A percentile compares a stretch with the other conserved stretches of the same genome.
Conservation (phyloP, 2,888 invertebrate species). For the Caprella mutica region DNA sequence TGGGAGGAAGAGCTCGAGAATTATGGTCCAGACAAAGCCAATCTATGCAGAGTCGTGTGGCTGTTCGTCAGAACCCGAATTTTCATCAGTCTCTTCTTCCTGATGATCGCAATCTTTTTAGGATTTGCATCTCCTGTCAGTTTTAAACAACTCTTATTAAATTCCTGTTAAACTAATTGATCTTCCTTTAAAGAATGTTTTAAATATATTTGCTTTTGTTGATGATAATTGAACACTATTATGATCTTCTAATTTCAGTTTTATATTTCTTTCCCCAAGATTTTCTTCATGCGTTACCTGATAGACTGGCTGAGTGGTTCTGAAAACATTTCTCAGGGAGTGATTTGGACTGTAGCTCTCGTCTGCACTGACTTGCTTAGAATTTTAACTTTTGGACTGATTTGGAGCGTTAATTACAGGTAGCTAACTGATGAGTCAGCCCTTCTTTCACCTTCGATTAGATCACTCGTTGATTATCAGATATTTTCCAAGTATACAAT, state of each 20-base stretch:
- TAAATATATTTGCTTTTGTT: too few species aligned
- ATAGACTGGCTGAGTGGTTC: constrained; percentile 42
- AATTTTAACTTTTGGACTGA: constrained; percentile 43
- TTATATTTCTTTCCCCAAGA: too few species aligned
- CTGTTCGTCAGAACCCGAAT: constrained; percentile 45
- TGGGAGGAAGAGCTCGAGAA: constrained; percentile 46
- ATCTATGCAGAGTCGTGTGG: constrained; percentile 44
- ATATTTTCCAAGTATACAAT: too few species aligned
- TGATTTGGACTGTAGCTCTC: constrained; percentile 44
- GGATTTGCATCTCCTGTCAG: constrained; percentile 48
- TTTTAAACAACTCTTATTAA: too few species aligned
- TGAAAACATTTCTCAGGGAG: constrained; percentile 41
- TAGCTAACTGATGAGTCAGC: too few species aligned
- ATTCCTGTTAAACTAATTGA: too few species aligned
- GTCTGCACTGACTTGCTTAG: constrained; percentile 44
- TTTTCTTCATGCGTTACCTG: constrained; percentile 43
- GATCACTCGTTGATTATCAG: too few species aligned
- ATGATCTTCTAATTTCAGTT: too few species aligned
- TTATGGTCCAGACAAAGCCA: constrained; percentile 43
- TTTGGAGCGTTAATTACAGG: constrained; percentile 46
- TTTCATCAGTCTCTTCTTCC: constrained; percentile 42
- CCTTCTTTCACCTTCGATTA: too few species aligned
- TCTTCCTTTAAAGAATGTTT: too few species aligned
- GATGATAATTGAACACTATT: too few species aligned
- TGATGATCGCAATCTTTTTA: constrained; percentile 41